Base-by-base conservation (phyloP, 2,888 invertebrate species). In the Monochamus alternatus region DNA sequence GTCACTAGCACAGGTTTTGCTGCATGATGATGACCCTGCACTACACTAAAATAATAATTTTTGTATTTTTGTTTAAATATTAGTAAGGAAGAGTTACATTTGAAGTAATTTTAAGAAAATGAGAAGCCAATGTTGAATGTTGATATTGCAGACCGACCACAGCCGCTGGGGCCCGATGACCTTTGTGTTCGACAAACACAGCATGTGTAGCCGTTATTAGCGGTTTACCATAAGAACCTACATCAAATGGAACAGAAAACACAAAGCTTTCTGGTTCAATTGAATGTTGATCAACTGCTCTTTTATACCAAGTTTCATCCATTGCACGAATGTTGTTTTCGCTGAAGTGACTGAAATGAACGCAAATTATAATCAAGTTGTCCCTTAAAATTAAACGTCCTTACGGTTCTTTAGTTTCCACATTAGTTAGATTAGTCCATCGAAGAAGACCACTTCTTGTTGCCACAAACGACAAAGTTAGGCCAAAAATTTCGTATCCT, bases 61-160 rank as follows among this genome's bases (percentile, higher is more conserved):
- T 38, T 12, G 7, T 47, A 47, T 7, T 3, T 47, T 47, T 47
- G 7, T 47, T 9, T 9, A 47, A 47, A 47, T 12, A 12, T 47
- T 3, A 47, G 1, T 14, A 14, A 47, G 47, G 4, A n/a, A 43
- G 55, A 84, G 90, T 91, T 91, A 96, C 97, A 86, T 95, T 94
- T 47, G 96, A 95, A 14, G 97, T 97, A 66, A 96, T 95, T 83
- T 97, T 97, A 38, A 85, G 80, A 87, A 97, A 97, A 88, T 96
- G 95, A 68, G 93, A 93, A 1, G 95, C 94, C 81, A 97, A 91
- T 0, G 94, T 94, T 5, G 95, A 93, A 86, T 97, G 94, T 81
- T 95, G 94, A 88, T 96, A 96, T 86, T 97, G 96, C 44, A 97
- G 88, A 0, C 97, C 97, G n/a, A 97, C 97, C 3, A 97, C 97